Evolutionary conservation across 2,888 invertebrate genomes (phyloP).

Genomic region (Ommatoiulus sabulosus): DNA sequence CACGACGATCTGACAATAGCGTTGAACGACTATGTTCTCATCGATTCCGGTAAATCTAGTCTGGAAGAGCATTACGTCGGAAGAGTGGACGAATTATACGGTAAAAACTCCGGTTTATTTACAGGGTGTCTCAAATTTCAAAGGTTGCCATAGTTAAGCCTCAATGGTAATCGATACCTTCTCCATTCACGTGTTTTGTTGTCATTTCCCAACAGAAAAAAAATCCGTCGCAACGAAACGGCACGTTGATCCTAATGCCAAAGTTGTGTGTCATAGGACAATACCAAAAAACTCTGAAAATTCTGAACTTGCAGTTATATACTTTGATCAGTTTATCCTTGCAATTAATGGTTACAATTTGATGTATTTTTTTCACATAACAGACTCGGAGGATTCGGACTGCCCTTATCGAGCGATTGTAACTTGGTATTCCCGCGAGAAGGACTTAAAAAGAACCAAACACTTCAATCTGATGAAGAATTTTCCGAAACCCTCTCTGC

Average conservation of each 20-base stretch:
- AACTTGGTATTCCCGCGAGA: slow-evolving; percentile 5
- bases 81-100: slow-evolving; percentile 25
- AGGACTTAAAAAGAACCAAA: background rate
- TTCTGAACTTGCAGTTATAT: no score
- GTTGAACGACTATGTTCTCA: slow-evolving; percentile 12
- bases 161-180: no score
- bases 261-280: no score
- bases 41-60: background rate
- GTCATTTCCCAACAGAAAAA: no score
- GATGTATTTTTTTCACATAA: background rate
- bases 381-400: background rate
- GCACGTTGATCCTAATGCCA: no score
- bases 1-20: slow-evolving; percentile 37
- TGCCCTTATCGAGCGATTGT: slow-evolving; percentile 36
- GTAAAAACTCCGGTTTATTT: background rate
- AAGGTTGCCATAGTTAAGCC: background rate
- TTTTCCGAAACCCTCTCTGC: background rate
- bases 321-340: no score
- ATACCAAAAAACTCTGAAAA: no score
- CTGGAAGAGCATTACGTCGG: background rate
- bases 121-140: background rate
- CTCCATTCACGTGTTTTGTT: no score
- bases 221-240: no score
- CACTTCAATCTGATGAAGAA: background rate
- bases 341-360: no score